Conservation (phyloP, 2,888 invertebrate species). For the Lordiphosa andalusiaca region DNA sequence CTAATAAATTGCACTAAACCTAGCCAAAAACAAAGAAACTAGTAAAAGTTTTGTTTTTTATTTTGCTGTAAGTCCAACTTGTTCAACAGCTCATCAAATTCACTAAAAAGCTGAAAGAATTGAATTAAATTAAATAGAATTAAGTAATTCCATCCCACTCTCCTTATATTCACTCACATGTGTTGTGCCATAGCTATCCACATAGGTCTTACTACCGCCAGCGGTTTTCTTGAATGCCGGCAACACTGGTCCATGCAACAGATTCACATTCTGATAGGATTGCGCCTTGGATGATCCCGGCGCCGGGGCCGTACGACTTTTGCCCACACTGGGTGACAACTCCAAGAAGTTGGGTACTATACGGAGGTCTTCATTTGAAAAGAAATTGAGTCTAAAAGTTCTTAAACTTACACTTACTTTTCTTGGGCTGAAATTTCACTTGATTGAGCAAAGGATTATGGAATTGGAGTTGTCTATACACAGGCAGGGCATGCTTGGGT, state of each 20-base stretch:
- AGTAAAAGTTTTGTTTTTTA: constrained; percentile 53
- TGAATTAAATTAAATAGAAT: too few relatives aligned
- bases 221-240: constrained; percentile 52
- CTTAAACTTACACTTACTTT: constrained; percentile 59
- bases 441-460: constrained; percentile 77
- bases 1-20: constrained; percentile 28
- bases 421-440: constrained; percentile 75
- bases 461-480: constrained; percentile 73
- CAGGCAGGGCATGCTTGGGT: constrained; percentile 68
- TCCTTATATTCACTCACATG: constrained; percentile 57
- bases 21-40: constrained; percentile 10
- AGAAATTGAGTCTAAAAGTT: constrained; percentile 6
- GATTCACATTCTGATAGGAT: constrained; percentile 76
- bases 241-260: constrained; percentile 60
- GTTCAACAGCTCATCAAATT: constrained; percentile 77
- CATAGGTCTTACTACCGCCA: constrained; percentile 61
- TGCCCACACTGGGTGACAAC: constrained; percentile 53
- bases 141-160: too few relatives aligned
- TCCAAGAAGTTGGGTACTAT: constrained; percentile 67
- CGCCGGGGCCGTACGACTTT: constrained; percentile 41
- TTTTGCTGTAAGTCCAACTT: constrained; percentile 69
- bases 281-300: constrained; percentile 60
- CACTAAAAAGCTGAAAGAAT: constrained; percentile 75
- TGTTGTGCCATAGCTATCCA: constrained; percentile 67
- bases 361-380: background rate